Conservation (phyloP, 2,888 invertebrate genomes). For the Fragum fragum region DNA sequence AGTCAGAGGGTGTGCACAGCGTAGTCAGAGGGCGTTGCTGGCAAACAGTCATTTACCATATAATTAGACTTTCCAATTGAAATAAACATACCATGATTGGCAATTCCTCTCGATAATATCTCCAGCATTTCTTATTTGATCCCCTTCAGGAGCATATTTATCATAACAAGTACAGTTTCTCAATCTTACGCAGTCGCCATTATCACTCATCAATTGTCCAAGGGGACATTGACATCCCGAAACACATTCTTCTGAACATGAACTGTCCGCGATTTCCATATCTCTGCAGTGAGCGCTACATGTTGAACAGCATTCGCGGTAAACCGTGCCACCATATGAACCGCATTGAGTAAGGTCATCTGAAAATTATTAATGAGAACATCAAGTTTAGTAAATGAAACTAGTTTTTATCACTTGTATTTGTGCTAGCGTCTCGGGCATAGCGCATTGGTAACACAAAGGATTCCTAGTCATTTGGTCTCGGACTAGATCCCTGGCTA, state of each 20-base stretch:
- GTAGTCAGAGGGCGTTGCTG: no score
- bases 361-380: no score
- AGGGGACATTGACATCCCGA: conserved; percentile 67
- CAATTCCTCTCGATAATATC: conserved; percentile 65
- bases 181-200: conserved; percentile 65
- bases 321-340: conserved; percentile 41
- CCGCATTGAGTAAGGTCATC: conserved; percentile 29
- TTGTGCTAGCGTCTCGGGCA: no score
- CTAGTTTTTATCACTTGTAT: no score
- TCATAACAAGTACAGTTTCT: conserved; percentile 68
- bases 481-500: no score
- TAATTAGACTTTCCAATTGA: no score
- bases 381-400: no score
- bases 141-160: conserved; percentile 70
- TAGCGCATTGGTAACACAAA: no score
- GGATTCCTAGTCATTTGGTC: no score
- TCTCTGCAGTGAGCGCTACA: conserved; percentile 67
- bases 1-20: no score
- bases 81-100: conserved; percentile 58
- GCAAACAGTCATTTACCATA: no score
- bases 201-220: conserved; percentile 57
- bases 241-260: conserved; percentile 66
- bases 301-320: conserved; percentile 64
- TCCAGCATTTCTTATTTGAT: conserved; percentile 78
- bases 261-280: conserved; percentile 58